Conservation (phyloP, 2,888 invertebrate genomes). For the Dastarcus helophoroides region DNA sequence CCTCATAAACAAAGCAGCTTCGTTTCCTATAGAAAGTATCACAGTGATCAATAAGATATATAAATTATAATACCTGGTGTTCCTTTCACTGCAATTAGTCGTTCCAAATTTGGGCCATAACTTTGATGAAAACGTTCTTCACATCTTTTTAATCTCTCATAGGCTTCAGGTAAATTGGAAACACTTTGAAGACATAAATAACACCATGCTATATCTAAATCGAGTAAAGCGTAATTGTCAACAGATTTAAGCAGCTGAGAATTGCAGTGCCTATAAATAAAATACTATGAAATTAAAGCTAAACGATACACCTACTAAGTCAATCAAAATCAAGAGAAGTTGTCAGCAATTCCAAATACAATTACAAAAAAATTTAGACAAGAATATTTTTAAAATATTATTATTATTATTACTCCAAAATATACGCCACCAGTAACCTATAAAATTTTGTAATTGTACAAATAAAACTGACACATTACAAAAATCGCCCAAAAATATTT, state of each 20-base stretch:
- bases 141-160: conserved; percentile 52
- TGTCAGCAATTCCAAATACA: no score
- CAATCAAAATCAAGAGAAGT: no score
- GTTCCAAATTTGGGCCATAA: conserved; percentile 54
- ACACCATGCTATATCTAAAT: conserved; percentile 84
- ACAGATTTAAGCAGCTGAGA: conserved; percentile 55
- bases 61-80: conserved; percentile 40
- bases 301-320: no score
- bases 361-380: no score
- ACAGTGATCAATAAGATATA: no score
- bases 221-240: conserved; percentile 74
- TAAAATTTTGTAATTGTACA: no score
- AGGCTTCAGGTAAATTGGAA: conserved; percentile 61
- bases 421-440: no score
- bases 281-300: conserved; percentile 9
- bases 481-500: no score
- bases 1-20: conserved; percentile 63
- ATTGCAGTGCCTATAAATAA: conserved; percentile 47
- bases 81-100: conserved; percentile 47
- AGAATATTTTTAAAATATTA: no score
- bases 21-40: conserved; percentile 52
- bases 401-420: no score
- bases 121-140: conserved; percentile 53
- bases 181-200: conserved; percentile 67
- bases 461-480: no score